Conservation (phyloP, 2,888 invertebrate species). For the Leptopilina myrica region DNA sequence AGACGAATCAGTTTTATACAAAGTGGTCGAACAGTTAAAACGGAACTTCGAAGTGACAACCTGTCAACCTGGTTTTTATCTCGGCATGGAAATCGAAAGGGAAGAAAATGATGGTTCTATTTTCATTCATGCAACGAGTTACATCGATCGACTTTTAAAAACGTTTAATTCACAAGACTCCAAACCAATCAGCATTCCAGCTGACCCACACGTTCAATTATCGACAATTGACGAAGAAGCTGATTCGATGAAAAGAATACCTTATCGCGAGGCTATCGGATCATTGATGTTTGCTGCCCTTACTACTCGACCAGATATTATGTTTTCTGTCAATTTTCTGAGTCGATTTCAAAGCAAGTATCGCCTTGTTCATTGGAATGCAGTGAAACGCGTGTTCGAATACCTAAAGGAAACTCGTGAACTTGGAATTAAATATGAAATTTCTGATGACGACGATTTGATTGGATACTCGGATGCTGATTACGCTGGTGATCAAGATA, state of each 20-base stretch:
- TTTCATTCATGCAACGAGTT: conserved; percentile 33
- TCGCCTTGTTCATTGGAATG: conserved; percentile 48
- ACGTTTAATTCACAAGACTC: conserved; percentile 33
- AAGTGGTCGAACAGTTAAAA: conserved; percentile 3
- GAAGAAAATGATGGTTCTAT: conserved; percentile 23
- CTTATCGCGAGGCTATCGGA: conserved; percentile 48
- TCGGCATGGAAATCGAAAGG: conserved; percentile 17
- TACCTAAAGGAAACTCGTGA: conserved; percentile 51
- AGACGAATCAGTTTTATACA: background rate
- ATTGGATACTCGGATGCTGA: conserved; percentile 37
- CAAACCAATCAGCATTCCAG: conserved; percentile 28
- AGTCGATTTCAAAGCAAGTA: conserved; percentile 47
- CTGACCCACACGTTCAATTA: conserved; percentile 44
- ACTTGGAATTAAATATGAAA: conserved; percentile 46
- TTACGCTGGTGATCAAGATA: conserved; percentile 50
- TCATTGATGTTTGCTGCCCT: conserved; percentile 44
- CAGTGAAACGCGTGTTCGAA: conserved; percentile 52
- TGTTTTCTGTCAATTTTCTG: conserved; percentile 49
- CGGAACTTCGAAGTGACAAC: conserved; percentile 7
- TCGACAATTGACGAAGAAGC: background rate
- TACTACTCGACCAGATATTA: conserved; percentile 53
- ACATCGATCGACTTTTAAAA: conserved; percentile 27
- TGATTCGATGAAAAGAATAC: conserved; percentile 7
- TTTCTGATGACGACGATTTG: conserved; percentile 19
- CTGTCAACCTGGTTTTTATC: conserved; percentile 1